Evolutionary conservation across 2,888 invertebrate genomes (phyloP).

Genomic region (Callimorpha dominula): DNA sequence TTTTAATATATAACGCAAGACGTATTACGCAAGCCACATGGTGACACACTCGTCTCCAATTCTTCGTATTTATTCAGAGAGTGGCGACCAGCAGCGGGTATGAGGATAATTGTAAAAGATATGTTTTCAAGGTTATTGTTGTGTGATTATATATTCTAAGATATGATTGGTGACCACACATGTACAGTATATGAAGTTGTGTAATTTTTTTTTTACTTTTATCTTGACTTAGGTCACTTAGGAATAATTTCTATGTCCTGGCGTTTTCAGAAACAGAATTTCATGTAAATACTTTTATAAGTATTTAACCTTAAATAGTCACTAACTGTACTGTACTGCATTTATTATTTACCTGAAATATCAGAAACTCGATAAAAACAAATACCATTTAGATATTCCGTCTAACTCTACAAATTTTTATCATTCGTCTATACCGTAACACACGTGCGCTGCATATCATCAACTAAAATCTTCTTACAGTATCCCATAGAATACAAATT

Average conservation of each 20-base stretch:
- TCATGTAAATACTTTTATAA: not conserved
- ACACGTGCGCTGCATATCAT: too few relatives aligned
- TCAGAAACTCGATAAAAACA: not conserved
- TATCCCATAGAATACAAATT: too few relatives aligned
- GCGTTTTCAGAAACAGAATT: not conserved
- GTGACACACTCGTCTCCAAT: constrained; percentile 26
- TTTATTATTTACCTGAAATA: too few relatives aligned
- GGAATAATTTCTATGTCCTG: not conserved
- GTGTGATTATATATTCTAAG: too few relatives aligned
- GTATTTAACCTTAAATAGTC: not conserved
- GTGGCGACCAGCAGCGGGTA: not conserved
- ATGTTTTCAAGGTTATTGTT: too few relatives aligned
- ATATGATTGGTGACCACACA: too few relatives aligned
- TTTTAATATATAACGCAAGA: too few relatives aligned
- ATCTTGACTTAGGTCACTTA: not conserved
- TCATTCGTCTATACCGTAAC: not conserved
- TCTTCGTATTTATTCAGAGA: not conserved
- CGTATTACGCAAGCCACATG: not conserved
- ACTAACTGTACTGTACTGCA: too few relatives aligned
- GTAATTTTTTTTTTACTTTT: too few relatives aligned
- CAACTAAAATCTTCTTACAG: not conserved
- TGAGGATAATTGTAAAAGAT: too few relatives aligned
- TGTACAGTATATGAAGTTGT: too few relatives aligned
- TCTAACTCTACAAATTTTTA: not conserved
- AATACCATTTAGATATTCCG: not conserved